These are phyloP conservation scores for Plecturocebus donacophilus DNA, from an alignment of 2,113 vertebrate species.

Conservation along the genomic window DNA sequence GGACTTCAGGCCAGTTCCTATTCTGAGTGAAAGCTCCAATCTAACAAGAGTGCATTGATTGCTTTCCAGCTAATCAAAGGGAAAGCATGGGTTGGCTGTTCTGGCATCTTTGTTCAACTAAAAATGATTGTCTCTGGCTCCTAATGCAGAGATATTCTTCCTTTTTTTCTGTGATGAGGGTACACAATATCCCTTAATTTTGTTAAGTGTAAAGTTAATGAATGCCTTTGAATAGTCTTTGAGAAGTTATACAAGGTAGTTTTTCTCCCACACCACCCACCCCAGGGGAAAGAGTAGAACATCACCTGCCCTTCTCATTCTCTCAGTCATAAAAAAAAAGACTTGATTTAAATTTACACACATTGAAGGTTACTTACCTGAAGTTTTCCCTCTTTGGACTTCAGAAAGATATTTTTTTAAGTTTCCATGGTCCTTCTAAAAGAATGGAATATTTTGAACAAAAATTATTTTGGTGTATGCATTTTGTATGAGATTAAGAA, in stretches of 20 bases:
- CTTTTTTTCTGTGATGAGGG: slow-evolving; percentile 53
- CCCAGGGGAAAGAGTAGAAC: background rate
- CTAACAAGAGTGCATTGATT: slow-evolving; percentile 68
- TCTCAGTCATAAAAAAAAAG: slow-evolving; percentile 43
- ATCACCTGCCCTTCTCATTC: slow-evolving; percentile 25
- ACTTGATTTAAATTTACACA: slow-evolving; percentile 46
- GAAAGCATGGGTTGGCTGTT: slow-evolving; percentile 63
- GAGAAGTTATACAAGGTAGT: slow-evolving; percentile 13
- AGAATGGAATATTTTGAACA: slow-evolving; percentile 42
- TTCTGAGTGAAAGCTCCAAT: slow-evolving; percentile 71
- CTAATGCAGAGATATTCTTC: slow-evolving; percentile 59
- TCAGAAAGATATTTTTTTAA: slow-evolving; percentile 53
- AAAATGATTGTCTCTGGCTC: slow-evolving; percentile 71
- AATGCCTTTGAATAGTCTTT: slow-evolving; percentile 72
- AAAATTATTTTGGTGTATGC: slow-evolving; percentile 38
- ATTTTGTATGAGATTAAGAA: slow-evolving; percentile 29
- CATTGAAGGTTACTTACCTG: slow-evolving; percentile 30
- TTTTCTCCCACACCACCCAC: background rate
- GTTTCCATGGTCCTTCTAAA: background rate
- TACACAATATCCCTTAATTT: slow-evolving; percentile 68
- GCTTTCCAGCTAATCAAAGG: slow-evolving; percentile 73
- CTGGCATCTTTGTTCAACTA: slow-evolving; percentile 66
- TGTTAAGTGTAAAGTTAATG: slow-evolving; percentile 69
- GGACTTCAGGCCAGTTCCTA: slow-evolving; percentile 67
- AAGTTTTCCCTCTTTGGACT: background rate